Evolutionary conservation across 2,888 invertebrate species (phyloP), one percentile per base, ranked within the genome.

Genomic region (Vanessa cardui): DNA sequence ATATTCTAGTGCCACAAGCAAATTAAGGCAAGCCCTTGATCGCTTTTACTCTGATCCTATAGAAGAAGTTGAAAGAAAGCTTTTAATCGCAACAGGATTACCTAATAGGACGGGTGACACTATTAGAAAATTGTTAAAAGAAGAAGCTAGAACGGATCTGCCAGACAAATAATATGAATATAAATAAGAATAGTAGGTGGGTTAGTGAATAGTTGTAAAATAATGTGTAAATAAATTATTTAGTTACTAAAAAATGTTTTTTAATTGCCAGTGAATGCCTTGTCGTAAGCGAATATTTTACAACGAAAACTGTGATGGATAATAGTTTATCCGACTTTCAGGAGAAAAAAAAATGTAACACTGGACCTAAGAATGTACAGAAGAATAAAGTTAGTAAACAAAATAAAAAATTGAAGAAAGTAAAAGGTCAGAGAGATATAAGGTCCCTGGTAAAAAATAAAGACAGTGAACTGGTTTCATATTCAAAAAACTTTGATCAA

Each of bases 351-450:
- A 80, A 80, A 70, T 79, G 64, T 66, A 75, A 68, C 54, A 76
- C 77, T 68, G 87, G 83, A 7, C 85, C 87, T 1, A 88, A 87
- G 75, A 80, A 72, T 9, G 56, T 64, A 26, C 68, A 76, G 45
- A 83, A 83, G 62, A 58, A 70, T 6, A 84, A 82, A 63, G 58
- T 58, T 39, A 79, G 71, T 18, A 56, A 33, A 39, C 18, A 18
- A 70, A 77, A 69, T 45, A 78, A 70, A 50, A 59, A 59, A 31
- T 64, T 54, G 20, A 87, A 80, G 71, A 83, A 77, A 68, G 71
- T 76, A 6, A 89, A 85, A 76, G 88, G 86, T 1, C 91, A 90
- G 66, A 90, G 85, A 77, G 90, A 92, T 70, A 93, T 92, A 70
- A 80, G 88, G 73, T 80, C 77, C 61, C 83, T 80, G 39, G 77